Base-by-base conservation (phyloP, 2,888 invertebrate species). In the Druceiella hillmani region DNA sequence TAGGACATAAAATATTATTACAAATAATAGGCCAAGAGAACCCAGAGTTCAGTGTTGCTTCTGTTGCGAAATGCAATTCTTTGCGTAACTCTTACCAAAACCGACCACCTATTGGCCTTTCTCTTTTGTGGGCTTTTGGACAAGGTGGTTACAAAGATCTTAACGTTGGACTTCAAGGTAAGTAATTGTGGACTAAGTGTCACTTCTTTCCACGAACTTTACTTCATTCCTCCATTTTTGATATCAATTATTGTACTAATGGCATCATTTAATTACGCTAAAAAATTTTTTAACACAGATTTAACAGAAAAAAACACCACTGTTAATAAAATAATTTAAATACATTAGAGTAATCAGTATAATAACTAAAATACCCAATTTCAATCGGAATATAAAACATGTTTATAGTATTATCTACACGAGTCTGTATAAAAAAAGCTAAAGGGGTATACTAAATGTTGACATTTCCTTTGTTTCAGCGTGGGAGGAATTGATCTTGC, bases 41-140 rank as follows among this genome's bases (percentile, higher is more conserved):
- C 58, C 83, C 86, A 1, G 74, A 76, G 33, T 75, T 83, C 49
- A 78, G 79, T 33, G 55, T 69, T 1, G 62, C 66, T 1, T 81
- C 79, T 41, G 58, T 83, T 48, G 64, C 74, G 7, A 87, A 85
- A 57, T 74, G 78, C 44, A 66, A 73, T 3, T 74, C 70, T 39
- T 60, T 87, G 11, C 70, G 79, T 22, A 83, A 80, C 51, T 87
- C 87, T 0, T 87, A 86, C 55, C 85, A 85, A 52, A 87, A 87
- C 56, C 71, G 85, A 33, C 81, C 82, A 41, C 74, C 78, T 2
- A 79, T 87, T 43, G 84, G 86, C 1, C 62, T 83, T 17, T 79
- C 85, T 1, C 66, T 87, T 26, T 61, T 87, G 2, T 87, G 87
- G 87, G 80, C 80, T 1, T 66, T 85, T n/a, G 83, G 83, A 1